Conservation (phyloP, 1,140 invertebrate genomes). For the Cephus cinctus region DNA sequence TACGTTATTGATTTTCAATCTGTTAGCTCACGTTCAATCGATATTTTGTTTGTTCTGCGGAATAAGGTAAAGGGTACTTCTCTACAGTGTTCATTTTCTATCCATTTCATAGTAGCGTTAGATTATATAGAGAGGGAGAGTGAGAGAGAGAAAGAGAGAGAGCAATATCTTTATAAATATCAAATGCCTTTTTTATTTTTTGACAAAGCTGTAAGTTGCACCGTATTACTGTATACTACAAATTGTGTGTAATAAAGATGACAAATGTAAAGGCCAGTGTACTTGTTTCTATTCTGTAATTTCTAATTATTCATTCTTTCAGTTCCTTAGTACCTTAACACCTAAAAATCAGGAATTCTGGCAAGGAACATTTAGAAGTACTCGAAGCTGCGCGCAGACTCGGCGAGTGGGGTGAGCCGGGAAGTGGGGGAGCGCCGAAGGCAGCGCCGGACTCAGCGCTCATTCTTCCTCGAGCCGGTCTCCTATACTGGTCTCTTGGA, state of each 20-base stretch:
- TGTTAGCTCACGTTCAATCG: neutral
- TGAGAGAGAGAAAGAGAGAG: no score
- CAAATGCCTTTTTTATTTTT: conserved; percentile 21
- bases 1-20: neutral
- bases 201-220: conserved; percentile 20
- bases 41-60: neutral
- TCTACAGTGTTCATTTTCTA: conserved; percentile 1
- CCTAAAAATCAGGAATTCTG: no score
- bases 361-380: no score
- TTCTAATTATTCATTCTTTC: no score
- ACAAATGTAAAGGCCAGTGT: conserved; percentile 1
- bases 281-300: no score
- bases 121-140: neutral
- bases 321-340: no score
- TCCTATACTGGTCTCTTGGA: no score
- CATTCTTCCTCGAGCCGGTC: no score
- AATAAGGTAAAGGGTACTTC: neutral
- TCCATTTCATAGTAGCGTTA: neutral
- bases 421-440: no score
- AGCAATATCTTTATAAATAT: conserved; percentile 6
- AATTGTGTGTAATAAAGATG: conserved; percentile 27
- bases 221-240: conserved; percentile 23
- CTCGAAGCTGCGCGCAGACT: no score
- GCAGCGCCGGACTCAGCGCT: no score
- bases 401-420: no score